Evolutionary conservation across 1,140 invertebrate species (phyloP).

Genomic region (Branchinecta lynchi): DNA sequence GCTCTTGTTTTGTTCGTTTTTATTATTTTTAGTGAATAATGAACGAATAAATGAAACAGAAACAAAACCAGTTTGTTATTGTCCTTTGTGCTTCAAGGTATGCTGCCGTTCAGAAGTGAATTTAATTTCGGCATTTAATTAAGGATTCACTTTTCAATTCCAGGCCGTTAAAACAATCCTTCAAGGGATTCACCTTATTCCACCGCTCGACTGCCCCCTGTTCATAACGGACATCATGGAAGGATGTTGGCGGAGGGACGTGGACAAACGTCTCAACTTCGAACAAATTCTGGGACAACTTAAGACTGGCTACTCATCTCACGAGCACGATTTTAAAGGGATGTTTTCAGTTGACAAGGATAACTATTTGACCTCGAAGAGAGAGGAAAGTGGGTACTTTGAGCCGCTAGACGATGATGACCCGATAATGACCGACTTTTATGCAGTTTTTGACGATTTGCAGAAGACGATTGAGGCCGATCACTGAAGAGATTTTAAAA

Average conservation of each 20-base stretch:
- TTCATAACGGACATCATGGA: slow-evolving; percentile 64
- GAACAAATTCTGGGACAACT: slow-evolving; percentile 38
- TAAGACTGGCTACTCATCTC: not conserved
- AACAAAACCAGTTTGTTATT: too few species aligned
- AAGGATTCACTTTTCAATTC: slow-evolving; percentile 14
- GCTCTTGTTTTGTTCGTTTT: too few species aligned
- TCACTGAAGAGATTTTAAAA: too few species aligned
- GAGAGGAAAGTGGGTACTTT: not conserved
- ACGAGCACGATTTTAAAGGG: not conserved
- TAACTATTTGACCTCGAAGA: not conserved
- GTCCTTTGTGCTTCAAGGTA: too few species aligned
- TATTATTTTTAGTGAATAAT: too few species aligned
- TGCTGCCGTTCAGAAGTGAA: too few species aligned
- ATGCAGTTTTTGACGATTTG: too few species aligned
- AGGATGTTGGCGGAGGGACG: slow-evolving; percentile 68
- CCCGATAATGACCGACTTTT: too few species aligned
- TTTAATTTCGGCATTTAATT: too few species aligned
- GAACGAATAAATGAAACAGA: too few species aligned
- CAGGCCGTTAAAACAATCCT: slow-evolving; percentile 66
- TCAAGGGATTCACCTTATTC: slow-evolving; percentile 63
- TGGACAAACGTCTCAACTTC: slow-evolving; percentile 57
- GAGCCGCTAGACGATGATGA: not conserved
- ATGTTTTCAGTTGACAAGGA: not conserved
- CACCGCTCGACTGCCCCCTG: slow-evolving; percentile 61
- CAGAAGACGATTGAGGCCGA: too few species aligned